Evolutionary conservation across 2,113 vertebrate genomes (phyloP), one percentile per base, ranked within the genome.

Genomic region (Brevimyrus niger): DNA sequence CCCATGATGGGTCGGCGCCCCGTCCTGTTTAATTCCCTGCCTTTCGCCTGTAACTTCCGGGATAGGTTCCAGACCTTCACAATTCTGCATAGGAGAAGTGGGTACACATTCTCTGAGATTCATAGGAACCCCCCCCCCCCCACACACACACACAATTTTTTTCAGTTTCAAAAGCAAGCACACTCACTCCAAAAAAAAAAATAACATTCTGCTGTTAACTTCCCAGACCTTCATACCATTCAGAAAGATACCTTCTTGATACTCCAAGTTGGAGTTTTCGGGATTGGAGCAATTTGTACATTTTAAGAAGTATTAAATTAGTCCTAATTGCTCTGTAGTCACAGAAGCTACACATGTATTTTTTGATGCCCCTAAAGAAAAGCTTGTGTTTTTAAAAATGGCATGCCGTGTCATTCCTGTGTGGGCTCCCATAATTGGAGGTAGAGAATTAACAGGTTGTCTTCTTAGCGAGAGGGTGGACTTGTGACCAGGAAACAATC

Each of bases 401-500:
- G 31, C 31, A 73, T 15, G 65, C 4, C 1, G 31, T 73, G 65
- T 35, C 65, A 73, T 76, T 76, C 31, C 69, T 76, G 27, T 76
- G 69, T n/a, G 35, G 48, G 48, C 50, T 53, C 48, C 13, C 7
- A 1, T 89, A 85, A 89, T 84, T 83, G 42, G 55, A 58, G 50
- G 88, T 89, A 65, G 58, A 86, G 13, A 8, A 73, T 69, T 88
- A 69, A 88, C 23, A 73, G 44, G 87, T 69, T 86, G 55, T 48
- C 89, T 89, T 61, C n/a, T 31, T 5, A 55, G 9, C 0, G 1
- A 48, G 53, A 3, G 9, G 83, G 82, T 65, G 82, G 80, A 44
- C n/a, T 86, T 86, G 42, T 89, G 42, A 86, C 42, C 51, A 82
- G 82, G 13, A 58, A 89, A 86, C 48, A 46, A 89, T 86, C 38